Percentiles rank a stretch among this genome's conserved stretches.
Evolutionary conservation across 92 coral and sea anemone species (phyloP).

Genomic region (Epizoanthus scotinus): DNA sequence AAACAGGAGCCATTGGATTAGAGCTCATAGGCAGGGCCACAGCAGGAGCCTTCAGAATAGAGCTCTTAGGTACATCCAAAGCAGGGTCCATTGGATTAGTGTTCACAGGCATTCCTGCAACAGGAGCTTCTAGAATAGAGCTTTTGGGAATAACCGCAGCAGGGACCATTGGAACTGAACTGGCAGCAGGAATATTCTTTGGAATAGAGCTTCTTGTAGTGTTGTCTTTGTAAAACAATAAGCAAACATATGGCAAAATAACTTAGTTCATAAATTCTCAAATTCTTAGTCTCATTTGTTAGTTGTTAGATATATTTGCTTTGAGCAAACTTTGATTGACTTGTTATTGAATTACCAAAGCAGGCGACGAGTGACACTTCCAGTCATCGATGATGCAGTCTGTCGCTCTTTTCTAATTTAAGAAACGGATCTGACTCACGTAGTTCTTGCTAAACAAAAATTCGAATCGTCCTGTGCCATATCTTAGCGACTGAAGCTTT

Average conservation of each 20-base stretch:
- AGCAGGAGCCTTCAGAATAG: slow-evolving; percentile 1
- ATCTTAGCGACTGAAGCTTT: too few relatives aligned
- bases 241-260: not conserved
- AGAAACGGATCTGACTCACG: too few relatives aligned
- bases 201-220: slow-evolving; percentile 32
- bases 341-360: not conserved
- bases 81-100: slow-evolving; percentile 4
- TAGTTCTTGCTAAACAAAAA: too few relatives aligned
- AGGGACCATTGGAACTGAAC: not conserved
- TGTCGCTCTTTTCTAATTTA: too few relatives aligned
- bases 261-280: not conserved
- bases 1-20: slow-evolving; percentile 12
- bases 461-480: too few relatives aligned
- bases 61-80: slow-evolving; percentile 4
- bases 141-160: not conserved
- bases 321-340: slow-evolving; percentile 32
- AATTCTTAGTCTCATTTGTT: not conserved
- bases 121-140: slow-evolving; percentile 6
- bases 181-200: slow-evolving; percentile 9
- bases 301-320: slow-evolving; percentile 6
- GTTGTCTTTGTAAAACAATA: slow-evolving; percentile 9
- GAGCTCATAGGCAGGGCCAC: slow-evolving; percentile 5
- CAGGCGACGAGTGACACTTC: too few relatives aligned
- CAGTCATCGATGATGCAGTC: too few relatives aligned
- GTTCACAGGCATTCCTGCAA: slow-evolving; percentile 1